A percentile compares a stretch with the other conserved stretches of the same genome.
Evolutionary conservation across 2,888 invertebrate genomes (phyloP).

Genomic region (Melieria picta): DNA sequence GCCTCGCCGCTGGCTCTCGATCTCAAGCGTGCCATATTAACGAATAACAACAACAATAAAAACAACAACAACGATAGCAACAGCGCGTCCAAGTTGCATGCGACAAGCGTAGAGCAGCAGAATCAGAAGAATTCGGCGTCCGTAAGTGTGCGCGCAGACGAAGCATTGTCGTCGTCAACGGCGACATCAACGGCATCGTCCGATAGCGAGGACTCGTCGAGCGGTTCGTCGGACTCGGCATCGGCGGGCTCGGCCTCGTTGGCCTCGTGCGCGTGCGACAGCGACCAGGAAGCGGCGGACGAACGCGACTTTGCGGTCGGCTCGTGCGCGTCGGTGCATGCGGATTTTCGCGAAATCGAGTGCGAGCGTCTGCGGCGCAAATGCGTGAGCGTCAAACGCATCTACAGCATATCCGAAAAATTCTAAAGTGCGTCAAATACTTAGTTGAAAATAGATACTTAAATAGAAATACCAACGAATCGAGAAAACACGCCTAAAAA

Average conservation of each 20-base stretch:
- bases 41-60: conserved; percentile 38
- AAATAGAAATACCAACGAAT: too few species aligned
- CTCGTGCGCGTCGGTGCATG: conserved; percentile 55
- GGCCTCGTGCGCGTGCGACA: conserved; percentile 43
- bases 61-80: conserved; percentile 23
- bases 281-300: conserved; percentile 41
- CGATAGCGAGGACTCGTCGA: conserved; percentile 25
- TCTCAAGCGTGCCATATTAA: conserved; percentile 58
- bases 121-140: conserved; percentile 15
- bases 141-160: background rate
- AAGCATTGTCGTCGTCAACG: conserved; percentile 23
- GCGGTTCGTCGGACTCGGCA: conserved; percentile 38
- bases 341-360: conserved; percentile 62
- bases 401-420: conserved; percentile 65
- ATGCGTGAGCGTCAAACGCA: conserved; percentile 64
- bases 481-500: too few species aligned
- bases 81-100: conserved; percentile 6
- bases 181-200: conserved; percentile 9
- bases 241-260: conserved; percentile 47
- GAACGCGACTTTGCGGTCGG: conserved; percentile 38
- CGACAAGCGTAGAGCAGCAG: conserved; percentile 10
- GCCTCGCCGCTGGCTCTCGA: conserved; percentile 52
- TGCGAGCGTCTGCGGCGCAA: conserved; percentile 62
- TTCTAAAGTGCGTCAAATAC: conserved; percentile 49
- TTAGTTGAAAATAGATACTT: too few species aligned